Conservation (phyloP, 2,797 vertebrate genomes). For the Trachurus trachurus region DNA sequence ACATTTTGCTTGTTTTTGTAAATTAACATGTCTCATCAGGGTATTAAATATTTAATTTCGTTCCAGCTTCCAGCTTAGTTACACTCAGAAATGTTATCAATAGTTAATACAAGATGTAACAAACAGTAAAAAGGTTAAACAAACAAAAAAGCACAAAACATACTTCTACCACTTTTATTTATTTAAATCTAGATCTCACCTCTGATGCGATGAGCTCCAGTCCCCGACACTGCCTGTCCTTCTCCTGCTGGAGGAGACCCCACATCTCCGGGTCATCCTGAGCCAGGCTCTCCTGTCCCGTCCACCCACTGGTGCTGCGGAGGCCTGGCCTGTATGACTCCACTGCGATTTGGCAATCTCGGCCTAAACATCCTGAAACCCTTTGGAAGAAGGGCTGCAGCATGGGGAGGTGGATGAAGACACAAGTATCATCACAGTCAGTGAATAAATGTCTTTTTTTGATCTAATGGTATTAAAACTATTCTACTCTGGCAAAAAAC, state of each 20-base stretch:
- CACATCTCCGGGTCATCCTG: slow-evolving; percentile 93
- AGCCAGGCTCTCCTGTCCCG: slow-evolving; percentile 89
- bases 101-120: too few relatives aligned
- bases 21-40: too few relatives aligned
- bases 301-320: slow-evolving; percentile 74
- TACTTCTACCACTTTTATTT: neutral
- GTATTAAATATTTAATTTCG: too few relatives aligned
- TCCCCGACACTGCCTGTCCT: slow-evolving; percentile 92
- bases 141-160: neutral
- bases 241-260: slow-evolving; percentile 91
- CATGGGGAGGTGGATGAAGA: neutral
- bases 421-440: slow-evolving; percentile 3
- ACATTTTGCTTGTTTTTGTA: too few relatives aligned
- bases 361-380: slow-evolving; percentile 47
- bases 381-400: slow-evolving; percentile 55
- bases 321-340: slow-evolving; percentile 60
- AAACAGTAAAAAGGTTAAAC: neutral
- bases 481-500: neutral
- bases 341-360: slow-evolving; percentile 35
- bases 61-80: too few relatives aligned
- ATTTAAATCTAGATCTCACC: slow-evolving; percentile 81
- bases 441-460: neutral
- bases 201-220: slow-evolving; percentile 95
- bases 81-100: too few relatives aligned
- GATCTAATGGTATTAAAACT: neutral